Conservation (phyloP, 2,113 vertebrate genomes). For the Protomyctophum bolini region DNA sequence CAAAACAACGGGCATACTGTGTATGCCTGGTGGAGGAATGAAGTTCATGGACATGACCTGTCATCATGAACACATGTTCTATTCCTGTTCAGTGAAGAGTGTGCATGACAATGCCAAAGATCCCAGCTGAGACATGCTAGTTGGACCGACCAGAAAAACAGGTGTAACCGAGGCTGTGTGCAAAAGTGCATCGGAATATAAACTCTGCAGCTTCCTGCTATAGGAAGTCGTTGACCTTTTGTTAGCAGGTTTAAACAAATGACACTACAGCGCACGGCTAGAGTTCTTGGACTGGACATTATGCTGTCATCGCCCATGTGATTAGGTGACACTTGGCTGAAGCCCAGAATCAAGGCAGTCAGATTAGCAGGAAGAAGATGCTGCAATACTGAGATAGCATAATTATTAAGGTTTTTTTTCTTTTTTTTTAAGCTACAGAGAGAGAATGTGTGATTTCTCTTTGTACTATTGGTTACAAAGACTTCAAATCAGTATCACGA, state of each 20-base stretch:
- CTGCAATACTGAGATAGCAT: no score
- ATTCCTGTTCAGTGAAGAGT: conserved; percentile 22
- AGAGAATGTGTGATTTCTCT: neutral
- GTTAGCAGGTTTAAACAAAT: conserved; percentile 5
- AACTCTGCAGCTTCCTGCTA: neutral
- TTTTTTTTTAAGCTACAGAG: no score
- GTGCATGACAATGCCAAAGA: neutral
- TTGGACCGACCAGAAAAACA: conserved; percentile 61
- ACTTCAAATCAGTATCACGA: no score
- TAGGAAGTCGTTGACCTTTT: conserved; percentile 15
- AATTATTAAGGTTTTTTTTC: no score
- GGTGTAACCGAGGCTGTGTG: conserved; percentile 19
- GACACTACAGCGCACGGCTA: neutral
- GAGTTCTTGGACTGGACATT: neutral
- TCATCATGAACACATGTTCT: neutral
- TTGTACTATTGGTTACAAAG: neutral
- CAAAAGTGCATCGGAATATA: neutral
- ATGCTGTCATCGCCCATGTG: neutral
- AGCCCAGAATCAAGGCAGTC: neutral
- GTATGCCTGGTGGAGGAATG: neutral
- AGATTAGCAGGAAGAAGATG: neutral
- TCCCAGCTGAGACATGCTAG: neutral
- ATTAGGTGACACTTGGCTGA: conserved; percentile 9
- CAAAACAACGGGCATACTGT: no score
- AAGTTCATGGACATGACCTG: neutral